These are phyloP conservation scores for Cephus pygmeus DNA, from an alignment of 2,888 invertebrate genomes.

Conservation along the genomic window DNA sequence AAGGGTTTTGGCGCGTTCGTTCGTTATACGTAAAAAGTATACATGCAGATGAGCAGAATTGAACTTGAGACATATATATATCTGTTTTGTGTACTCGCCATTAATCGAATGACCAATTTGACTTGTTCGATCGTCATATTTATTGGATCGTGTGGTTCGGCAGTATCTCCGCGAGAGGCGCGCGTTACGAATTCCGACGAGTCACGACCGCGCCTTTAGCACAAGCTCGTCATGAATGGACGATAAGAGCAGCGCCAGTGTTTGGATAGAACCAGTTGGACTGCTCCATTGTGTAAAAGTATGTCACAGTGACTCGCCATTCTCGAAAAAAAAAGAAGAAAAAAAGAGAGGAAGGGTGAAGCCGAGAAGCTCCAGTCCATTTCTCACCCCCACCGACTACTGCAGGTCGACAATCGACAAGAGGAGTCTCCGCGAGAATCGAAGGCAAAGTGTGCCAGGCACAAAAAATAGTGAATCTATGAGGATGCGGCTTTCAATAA, in stretches of 20 bases:
- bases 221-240: conserved; percentile 1
- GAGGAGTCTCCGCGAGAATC: background rate
- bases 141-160: background rate
- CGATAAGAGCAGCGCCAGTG: background rate
- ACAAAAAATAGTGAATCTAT: background rate
- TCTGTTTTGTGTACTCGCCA: background rate
- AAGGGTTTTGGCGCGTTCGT: background rate
- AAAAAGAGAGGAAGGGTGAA: conserved; percentile 21
- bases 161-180: too few relatives aligned
- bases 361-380: conserved; percentile 23
- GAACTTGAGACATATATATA: background rate
- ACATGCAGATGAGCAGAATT: background rate
- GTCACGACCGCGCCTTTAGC: conserved; percentile 1
- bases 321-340: conserved; percentile 6
- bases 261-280: conserved; percentile 12
- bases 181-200: background rate
- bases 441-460: background rate
- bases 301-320: conserved; percentile 38
- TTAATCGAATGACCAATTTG: background rate
- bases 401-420: background rate
- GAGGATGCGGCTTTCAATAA: background rate
- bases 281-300: conserved; percentile 39
- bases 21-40: background rate
- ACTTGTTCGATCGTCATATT: background rate
- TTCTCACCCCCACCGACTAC: conserved; percentile 29